Evolutionary conservation across 2,113 vertebrate genomes (phyloP), one percentile per base, ranked within the genome.

Genomic region (Pao palembangensis): DNA sequence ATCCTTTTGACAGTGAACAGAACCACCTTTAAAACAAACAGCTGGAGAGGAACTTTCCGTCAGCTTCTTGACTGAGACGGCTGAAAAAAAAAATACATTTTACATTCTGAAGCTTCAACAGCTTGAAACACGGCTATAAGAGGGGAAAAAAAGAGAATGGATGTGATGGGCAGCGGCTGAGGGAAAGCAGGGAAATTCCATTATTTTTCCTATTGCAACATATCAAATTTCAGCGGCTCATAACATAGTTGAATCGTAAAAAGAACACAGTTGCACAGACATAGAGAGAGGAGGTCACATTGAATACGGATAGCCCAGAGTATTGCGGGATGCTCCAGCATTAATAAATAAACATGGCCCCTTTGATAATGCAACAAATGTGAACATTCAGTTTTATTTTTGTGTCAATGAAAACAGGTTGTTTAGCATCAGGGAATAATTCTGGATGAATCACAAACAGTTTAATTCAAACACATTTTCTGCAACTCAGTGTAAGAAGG

Each of bases 11-110:
- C 18, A 8, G 15, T 17, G 54, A 82, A 77, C 50, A 76, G 52
- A 61, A 63, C 25, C 61, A 74, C 80, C 73, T 83, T 87, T 84
- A 63, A 82, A 84, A 79, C 69, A 81, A 75, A 80, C 78, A 60
- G 75, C 79, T 52, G 43, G 48, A 72, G 60, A 77, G 66, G 75
- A 81, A 80, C 55, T 79, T 79, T 77, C 58, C 62, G 67, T 84
- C 58, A 62, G 62, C 75, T 82, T 78, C 70, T 68, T 59, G 67
- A 71, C 66, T 81, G 79, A 64, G 69, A 71, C 75, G 46, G 78
- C 64, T 68, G 67, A 75, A 78, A 79, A 49, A 49, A 10, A 43
- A 43, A 43, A 43, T 14, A 65, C 47, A 69, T 59, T 56, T 70
- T 64, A 54, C 57, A 54, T 83, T 85, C 73, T 85, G 68, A 84